A percentile compares a stretch with the other conserved stretches of the same genome.
These are phyloP conservation scores for Glyptemys insculpta DNA, from an alignment of 2,797 vertebrate species.

Conservation along the genomic window DNA sequence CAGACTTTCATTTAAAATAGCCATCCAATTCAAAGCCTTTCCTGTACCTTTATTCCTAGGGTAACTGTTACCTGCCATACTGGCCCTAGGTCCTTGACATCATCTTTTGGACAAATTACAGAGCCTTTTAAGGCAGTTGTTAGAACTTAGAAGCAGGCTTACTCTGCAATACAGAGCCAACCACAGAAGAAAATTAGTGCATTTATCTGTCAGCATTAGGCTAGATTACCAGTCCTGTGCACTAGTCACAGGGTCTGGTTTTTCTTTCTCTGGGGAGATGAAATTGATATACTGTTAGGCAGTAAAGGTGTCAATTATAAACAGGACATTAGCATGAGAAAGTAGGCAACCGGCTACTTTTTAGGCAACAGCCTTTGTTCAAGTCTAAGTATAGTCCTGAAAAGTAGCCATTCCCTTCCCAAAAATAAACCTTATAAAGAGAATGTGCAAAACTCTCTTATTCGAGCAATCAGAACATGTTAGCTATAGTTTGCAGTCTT, in stretches of 20 bases:
- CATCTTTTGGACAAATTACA: constrained; percentile 87
- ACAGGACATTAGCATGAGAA: constrained; percentile 92
- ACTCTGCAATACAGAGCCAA: constrained; percentile 89
- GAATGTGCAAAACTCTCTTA: constrained; percentile 50
- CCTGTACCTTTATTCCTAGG: constrained; percentile 83
- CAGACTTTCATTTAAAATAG: constrained; percentile 83
- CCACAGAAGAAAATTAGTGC: constrained; percentile 97
- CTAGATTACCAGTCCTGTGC: constrained; percentile 95
- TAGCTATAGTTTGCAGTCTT: background rate
- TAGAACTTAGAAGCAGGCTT: constrained; percentile 87
- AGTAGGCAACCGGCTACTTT: constrained; percentile 82
- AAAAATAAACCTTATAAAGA: background rate
- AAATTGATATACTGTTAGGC: constrained; percentile 90
- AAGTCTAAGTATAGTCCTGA: constrained; percentile 65
- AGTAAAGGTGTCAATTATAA: constrained; percentile 96
- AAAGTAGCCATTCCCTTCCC: constrained; percentile 52
- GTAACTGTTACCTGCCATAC: constrained; percentile 86
- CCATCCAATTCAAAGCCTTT: constrained; percentile 83
- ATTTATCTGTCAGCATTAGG: constrained; percentile 99
- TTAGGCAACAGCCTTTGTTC: constrained; percentile 74
- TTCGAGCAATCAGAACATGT: constrained; percentile 38
- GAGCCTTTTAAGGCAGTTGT: constrained; percentile 87
- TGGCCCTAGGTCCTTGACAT: constrained; percentile 86
- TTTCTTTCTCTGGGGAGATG: constrained; percentile 91
- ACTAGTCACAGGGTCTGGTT: constrained; percentile 90